Percentiles rank a stretch among this genome's conserved stretches.
Evolutionary conservation across 2,888 invertebrate species (phyloP).

Genomic region (Vandiemenella viatica): DNA sequence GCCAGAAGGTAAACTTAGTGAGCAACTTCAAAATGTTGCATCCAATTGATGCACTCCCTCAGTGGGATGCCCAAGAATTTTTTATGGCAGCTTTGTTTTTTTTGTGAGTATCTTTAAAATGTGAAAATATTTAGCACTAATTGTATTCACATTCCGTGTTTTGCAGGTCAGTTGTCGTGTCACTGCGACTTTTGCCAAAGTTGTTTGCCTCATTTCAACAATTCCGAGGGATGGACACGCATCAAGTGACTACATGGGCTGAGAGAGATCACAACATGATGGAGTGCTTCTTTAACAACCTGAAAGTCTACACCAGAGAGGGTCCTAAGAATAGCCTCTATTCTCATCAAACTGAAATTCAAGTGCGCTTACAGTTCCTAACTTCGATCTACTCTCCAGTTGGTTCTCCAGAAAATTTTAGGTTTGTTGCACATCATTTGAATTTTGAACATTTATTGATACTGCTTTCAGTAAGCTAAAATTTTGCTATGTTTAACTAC

Average conservation of each 20-base stretch:
- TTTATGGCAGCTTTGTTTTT: too few relatives aligned
- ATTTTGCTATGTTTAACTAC: too few relatives aligned
- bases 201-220: conserved; percentile 83
- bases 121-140: too few relatives aligned
- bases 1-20: too few relatives aligned
- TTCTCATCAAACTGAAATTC: conserved; percentile 74
- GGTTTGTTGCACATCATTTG: conserved; percentile 30
- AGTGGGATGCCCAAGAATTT: too few relatives aligned
- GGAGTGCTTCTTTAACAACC: conserved; percentile 77
- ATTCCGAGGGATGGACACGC: conserved; percentile 72
- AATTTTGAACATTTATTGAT: too few relatives aligned
- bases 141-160: too few relatives aligned
- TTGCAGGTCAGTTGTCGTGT: conserved; percentile 71
- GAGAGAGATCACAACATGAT: conserved; percentile 86
- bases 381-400: conserved; percentile 82
- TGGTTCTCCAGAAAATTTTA: conserved; percentile 78
- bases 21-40: too few relatives aligned
- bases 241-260: conserved; percentile 81
- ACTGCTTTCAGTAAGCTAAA: too few relatives aligned
- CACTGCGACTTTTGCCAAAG: conserved; percentile 75
- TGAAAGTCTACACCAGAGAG: conserved; percentile 52
- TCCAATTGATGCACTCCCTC: too few relatives aligned
- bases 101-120: too few relatives aligned
- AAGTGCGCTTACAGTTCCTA: conserved; percentile 79
- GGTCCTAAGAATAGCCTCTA: conserved; percentile 31